A percentile compares a stretch with the other conserved stretches of the same genome.
Evolutionary conservation across 2,888 invertebrate species (phyloP).

Genomic region (Lamproptera curius): DNA sequence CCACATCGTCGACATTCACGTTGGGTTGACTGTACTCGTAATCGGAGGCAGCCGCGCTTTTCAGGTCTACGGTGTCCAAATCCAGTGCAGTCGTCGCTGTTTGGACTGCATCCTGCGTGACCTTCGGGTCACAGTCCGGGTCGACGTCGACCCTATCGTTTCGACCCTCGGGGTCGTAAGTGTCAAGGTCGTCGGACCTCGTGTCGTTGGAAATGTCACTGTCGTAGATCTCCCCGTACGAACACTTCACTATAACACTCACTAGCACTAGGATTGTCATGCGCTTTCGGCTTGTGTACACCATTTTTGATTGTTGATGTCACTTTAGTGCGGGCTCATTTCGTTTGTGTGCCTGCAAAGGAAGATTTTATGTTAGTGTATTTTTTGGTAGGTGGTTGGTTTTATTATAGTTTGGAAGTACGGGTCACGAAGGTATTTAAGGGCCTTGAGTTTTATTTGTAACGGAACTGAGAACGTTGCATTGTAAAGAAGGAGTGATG

Average conservation of each 20-base stretch:
- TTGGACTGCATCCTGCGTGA: not conserved
- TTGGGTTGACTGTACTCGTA: constrained; percentile 6
- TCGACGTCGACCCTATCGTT: not conserved
- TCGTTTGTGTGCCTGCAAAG: constrained; percentile 2
- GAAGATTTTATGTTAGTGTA: too few species aligned
- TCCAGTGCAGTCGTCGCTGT: not conserved
- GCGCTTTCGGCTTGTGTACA: not conserved
- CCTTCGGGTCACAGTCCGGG: not conserved
- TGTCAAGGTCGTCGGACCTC: too few species aligned
- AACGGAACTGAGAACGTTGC: too few species aligned
- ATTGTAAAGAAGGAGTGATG: too few species aligned
- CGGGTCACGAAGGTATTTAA: too few species aligned
- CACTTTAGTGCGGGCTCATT: constrained; percentile 1
- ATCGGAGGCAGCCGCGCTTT: not conserved
- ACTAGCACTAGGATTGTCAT: constrained; percentile 11
- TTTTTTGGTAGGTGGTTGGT: too few species aligned
- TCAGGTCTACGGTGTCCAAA: constrained; percentile 4
- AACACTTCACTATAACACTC: too few species aligned
- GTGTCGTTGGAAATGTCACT: not conserved
- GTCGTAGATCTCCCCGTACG: not conserved
- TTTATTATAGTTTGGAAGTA: too few species aligned
- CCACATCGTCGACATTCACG: constrained; percentile 1
- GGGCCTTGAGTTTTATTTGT: too few species aligned
- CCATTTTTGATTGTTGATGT: constrained; percentile 4
- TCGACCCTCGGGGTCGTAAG: too few species aligned